Conservation (phyloP, 2,113 vertebrate genomes). For the Dipodomys stephensi region DNA sequence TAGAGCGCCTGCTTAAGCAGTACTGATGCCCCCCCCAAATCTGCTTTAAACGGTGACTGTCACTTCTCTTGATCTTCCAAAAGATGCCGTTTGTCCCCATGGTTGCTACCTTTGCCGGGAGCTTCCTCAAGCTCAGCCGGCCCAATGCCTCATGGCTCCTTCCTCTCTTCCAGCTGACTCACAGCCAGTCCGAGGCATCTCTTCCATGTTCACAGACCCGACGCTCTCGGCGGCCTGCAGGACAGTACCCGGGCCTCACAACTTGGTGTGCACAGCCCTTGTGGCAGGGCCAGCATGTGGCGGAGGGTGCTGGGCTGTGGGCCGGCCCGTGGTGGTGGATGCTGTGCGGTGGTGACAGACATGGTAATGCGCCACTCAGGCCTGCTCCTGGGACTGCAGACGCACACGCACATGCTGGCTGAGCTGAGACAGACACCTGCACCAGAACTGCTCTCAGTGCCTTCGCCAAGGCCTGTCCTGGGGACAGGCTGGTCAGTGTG, state of each 20-base stretch:
- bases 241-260: not conserved
- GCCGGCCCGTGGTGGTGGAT: too few species aligned
- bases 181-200: not conserved
- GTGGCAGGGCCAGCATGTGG: not conserved
- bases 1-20: too few species aligned
- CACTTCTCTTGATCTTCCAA: not conserved
- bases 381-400: too few species aligned
- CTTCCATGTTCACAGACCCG: not conserved
- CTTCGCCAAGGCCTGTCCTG: not conserved
- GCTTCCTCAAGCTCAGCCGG: not conserved
- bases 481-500: not conserved
- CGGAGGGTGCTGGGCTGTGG: too few species aligned
- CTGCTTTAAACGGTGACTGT: too few species aligned
- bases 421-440: too few species aligned
- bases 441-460: too few species aligned
- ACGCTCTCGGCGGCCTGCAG: not conserved
- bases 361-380: too few species aligned
- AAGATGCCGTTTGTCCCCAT: fast-evolving
- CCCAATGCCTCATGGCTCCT: not conserved
- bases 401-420: too few species aligned
- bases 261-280: not conserved
- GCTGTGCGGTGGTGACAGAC: too few species aligned
- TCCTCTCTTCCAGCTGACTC: not conserved
- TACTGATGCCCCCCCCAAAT: too few species aligned
- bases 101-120: not conserved